These are phyloP conservation scores for Solenodon paradoxus DNA, from an alignment of 2,113 vertebrate species.

Conservation along the genomic window DNA sequence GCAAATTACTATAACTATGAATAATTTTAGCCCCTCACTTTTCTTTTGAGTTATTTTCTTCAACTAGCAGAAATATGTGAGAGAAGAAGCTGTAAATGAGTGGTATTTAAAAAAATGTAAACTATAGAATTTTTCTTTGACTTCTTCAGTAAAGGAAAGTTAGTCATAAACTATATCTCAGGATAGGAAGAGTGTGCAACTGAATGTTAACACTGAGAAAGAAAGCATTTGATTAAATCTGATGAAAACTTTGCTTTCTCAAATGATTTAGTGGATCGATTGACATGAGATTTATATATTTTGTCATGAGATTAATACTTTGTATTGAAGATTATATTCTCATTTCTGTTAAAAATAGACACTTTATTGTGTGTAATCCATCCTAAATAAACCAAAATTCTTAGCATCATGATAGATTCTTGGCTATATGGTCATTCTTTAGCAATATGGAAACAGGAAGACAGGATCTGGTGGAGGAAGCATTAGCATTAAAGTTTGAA, in stretches of 20 bases:
- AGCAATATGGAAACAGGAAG: not conserved
- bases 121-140: not conserved
- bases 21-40: too few relatives aligned
- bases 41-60: too few relatives aligned
- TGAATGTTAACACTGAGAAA: not conserved
- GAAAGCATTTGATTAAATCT: not conserved
- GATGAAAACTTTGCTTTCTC: conserved; percentile 15
- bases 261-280: not conserved
- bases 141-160: not conserved
- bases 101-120: not conserved
- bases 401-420: not conserved
- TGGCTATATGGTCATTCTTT: conserved; percentile 25
- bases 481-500: conserved; percentile 40
- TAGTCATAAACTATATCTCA: not conserved
- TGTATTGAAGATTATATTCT: not conserved
- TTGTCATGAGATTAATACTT: not conserved
- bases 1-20: too few relatives aligned
- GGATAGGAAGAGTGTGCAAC: not conserved
- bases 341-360: conserved; percentile 19
- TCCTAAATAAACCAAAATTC: conserved; percentile 2
- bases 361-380: not conserved
- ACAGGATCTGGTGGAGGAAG: not conserved
- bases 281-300: not conserved
- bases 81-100: not conserved
- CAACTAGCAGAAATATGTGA: not conserved